These are phyloP conservation scores for Temnothorax rugatulus DNA, from an alignment of 2,888 invertebrate species.

Conservation along the genomic window DNA sequence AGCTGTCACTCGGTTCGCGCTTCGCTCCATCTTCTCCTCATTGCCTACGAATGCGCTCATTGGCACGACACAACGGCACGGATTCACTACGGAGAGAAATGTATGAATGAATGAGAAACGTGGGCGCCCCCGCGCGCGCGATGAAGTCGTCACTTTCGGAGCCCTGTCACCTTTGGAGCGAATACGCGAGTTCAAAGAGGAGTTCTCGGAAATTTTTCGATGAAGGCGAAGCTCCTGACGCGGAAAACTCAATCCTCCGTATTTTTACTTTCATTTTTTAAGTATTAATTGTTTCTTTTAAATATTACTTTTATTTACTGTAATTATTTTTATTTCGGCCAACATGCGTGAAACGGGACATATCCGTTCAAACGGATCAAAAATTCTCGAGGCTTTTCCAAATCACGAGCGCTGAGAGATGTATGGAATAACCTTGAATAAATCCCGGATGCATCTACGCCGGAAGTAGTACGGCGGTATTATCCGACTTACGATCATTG, in stretches of 20 bases:
- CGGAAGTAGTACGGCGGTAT: not conserved
- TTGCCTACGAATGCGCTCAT: conserved; percentile 14
- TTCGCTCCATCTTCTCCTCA: not conserved
- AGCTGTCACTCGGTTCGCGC: not conserved
- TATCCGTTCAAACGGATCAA: not conserved
- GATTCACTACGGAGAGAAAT: not conserved
- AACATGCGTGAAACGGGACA: not conserved
- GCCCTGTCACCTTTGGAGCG: not conserved
- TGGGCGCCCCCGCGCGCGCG: not conserved
- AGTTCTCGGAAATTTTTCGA: not conserved
- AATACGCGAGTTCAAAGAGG: not conserved
- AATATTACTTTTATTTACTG: not conserved
- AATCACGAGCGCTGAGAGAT: not conserved
- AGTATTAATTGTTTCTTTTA: not conserved
- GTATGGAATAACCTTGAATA: not conserved
- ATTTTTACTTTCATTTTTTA: not conserved
- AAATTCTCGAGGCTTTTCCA: not conserved
- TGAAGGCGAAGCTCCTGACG: not conserved
- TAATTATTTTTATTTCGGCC: not conserved
- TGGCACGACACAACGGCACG: not conserved
- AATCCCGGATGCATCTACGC: not conserved
- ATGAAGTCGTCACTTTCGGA: conserved; percentile 5
- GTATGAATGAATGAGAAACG: conserved; percentile 6
- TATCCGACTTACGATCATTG: conserved; percentile 24
- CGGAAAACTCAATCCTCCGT: not conserved